A percentile compares a stretch with the other conserved stretches of the same genome.
These are phyloP conservation scores for Lepus townsendii DNA, from an alignment of 2,797 vertebrate genomes.

Conservation along the genomic window DNA sequence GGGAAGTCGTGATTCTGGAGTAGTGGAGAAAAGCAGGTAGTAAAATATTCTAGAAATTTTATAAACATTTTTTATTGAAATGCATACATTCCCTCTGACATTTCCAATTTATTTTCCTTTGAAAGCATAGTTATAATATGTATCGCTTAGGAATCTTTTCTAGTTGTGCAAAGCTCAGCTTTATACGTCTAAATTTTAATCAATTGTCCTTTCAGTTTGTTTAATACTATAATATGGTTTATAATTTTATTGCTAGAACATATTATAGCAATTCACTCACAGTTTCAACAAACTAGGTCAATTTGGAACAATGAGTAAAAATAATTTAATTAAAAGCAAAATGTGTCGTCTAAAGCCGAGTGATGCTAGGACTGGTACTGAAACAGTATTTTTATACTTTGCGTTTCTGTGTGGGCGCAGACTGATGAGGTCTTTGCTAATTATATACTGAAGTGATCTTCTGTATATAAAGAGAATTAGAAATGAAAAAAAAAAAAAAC, in stretches of 20 bases:
- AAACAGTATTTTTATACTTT: too few species aligned
- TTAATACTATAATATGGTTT: not conserved
- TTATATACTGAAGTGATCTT: too few species aligned
- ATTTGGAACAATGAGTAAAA: conserved; percentile 9
- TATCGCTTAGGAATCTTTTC: conserved; percentile 22
- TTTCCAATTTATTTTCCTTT: conserved; percentile 56
- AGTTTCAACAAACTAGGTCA: conserved; percentile 3
- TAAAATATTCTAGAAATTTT: not conserved
- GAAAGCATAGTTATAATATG: not conserved
- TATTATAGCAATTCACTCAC: conserved; percentile 13
- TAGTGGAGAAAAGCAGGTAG: not conserved
- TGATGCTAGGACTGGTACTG: too few species aligned
- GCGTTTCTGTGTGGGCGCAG: too few species aligned
- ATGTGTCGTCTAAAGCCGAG: too few species aligned
- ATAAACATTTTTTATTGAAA: not conserved
- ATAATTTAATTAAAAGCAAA: conserved; percentile 44
- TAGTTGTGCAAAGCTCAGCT: not conserved
- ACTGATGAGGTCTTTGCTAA: too few species aligned
- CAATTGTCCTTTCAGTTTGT: not conserved
- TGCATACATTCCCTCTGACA: not conserved
- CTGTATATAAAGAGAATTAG: too few species aligned
- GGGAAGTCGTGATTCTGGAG: not conserved
- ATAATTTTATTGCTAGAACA: conserved; percentile 23
- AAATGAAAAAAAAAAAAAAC: too few species aligned
- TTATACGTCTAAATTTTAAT: conserved; percentile 23